Percentiles rank a stretch among this genome's conserved stretches.
phyloP scores from a whole-genome alignment of 2,888 invertebrate species.

The Empis stercorea region DNA sequence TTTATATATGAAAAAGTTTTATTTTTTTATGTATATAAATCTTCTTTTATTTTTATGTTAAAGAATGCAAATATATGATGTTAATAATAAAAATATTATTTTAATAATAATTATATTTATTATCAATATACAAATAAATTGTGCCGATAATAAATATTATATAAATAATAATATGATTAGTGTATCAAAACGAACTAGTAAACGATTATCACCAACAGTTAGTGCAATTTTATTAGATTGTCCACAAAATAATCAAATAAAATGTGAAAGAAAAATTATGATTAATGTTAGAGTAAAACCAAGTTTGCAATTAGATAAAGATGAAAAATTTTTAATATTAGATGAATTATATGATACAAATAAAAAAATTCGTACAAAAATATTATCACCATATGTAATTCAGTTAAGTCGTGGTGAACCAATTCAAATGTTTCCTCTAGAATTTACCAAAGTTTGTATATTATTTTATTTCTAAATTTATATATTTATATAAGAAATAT shows the following conservation, averaged over 20 bases:
- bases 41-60: too few relatives aligned
- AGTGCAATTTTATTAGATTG: conserved; percentile 20
- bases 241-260: conserved; percentile 1
- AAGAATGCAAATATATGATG: too few relatives aligned
- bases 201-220: conserved; percentile 11
- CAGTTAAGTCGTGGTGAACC: conserved; percentile 21
- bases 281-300: conserved; percentile 19
- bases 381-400: conserved; percentile 23
- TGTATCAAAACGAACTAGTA: too few relatives aligned
- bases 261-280: conserved; percentile 19
- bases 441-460: conserved; percentile 18
- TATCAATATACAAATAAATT: too few relatives aligned
- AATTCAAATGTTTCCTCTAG: conserved; percentile 22
- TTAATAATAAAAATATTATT: too few relatives aligned
- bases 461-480: not conserved
- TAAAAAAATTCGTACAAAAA: conserved; percentile 16
- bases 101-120: too few relatives aligned
- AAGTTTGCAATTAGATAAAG: conserved; percentile 14
- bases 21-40: too few relatives aligned
- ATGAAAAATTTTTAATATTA: conserved; percentile 19
- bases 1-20: too few relatives aligned
- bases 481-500: not conserved
- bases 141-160: too few relatives aligned
- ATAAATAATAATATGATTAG: too few relatives aligned
- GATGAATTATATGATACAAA: conserved; percentile 21